Conservation (phyloP, 1,140 invertebrate genomes). For the Helicoverpa armigera region DNA sequence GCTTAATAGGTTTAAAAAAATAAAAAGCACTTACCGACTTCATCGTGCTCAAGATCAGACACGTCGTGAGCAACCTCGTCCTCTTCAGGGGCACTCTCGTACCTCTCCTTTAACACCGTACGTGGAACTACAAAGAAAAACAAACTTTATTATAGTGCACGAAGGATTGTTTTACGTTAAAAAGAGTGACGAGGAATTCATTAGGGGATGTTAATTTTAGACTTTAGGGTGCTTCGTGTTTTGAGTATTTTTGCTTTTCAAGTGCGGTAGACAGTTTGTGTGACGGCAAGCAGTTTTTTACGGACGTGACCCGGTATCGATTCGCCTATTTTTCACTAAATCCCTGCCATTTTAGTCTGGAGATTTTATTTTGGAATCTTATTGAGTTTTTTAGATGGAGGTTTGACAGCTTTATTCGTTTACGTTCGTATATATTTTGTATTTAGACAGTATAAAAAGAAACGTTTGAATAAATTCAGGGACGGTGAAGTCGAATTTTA, state of each 20-base stretch:
- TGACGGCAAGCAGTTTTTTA: constrained; percentile 48
- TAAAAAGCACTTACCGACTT: constrained; percentile 79
- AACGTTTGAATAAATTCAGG: constrained; percentile 37
- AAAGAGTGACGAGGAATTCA: constrained; percentile 59
- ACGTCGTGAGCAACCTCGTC: constrained; percentile 89
- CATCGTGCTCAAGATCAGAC: constrained; percentile 84
- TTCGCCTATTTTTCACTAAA: constrained; percentile 47
- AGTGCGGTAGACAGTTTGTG: constrained; percentile 56
- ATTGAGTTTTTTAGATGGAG: constrained; percentile 38
- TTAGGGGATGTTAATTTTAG: constrained; percentile 79
- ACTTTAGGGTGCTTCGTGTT: constrained; percentile 70
- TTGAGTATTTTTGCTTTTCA: constrained; percentile 73
- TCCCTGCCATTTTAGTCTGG: constrained; percentile 22
- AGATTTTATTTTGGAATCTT: constrained; percentile 47
- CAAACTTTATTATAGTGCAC: constrained; percentile 54
- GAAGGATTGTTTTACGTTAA: constrained; percentile 62
- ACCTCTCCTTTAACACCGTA: constrained; percentile 93
- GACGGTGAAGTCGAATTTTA: constrained; percentile 13
- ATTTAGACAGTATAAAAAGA: constrained; percentile 19
- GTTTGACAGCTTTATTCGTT: constrained; percentile 40
- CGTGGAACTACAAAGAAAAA: constrained; percentile 91
- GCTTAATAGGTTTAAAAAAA: constrained; percentile 54
- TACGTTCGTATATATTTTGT: constrained; percentile 6
- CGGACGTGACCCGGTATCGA: constrained; percentile 61
- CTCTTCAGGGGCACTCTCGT: constrained; percentile 91